A percentile compares a stretch with the other conserved stretches of the same genome.
phyloP scores from a whole-genome alignment of 1,140 invertebrate species.

The Orchesella cincta region DNA sequence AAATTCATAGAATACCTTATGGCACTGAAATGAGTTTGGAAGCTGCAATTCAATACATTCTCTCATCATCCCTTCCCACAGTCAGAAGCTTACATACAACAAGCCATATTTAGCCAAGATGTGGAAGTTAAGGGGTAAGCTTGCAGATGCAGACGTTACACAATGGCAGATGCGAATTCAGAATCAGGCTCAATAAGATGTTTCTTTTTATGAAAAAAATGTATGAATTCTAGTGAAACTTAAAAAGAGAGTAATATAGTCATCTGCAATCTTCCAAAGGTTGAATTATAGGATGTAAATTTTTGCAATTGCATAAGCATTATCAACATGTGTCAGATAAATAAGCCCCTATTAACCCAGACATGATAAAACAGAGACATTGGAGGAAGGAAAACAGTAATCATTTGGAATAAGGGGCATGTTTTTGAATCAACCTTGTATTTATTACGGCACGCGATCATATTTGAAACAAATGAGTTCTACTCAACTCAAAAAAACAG shows the following conservation, averaged over 20 bases:
- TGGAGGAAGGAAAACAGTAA: neutral
- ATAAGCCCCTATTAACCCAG: neutral
- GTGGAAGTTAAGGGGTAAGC: too few species aligned
- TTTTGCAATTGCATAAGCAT: neutral
- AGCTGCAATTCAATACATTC: too few species aligned
- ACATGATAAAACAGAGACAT: neutral
- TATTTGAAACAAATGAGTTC: neutral
- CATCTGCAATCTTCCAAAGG: neutral
- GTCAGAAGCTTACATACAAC: too few species aligned
- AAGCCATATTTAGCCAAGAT: too few species aligned
- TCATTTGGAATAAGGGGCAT: neutral
- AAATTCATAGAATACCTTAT: neutral
- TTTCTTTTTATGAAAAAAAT: neutral
- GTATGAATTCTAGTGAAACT: neutral
- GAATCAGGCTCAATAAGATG: neutral
- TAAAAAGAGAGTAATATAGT: neutral
- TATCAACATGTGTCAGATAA: neutral
- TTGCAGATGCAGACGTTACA: neutral
- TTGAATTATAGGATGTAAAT: neutral
- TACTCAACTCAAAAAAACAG: too few species aligned
- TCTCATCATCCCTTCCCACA: too few species aligned
- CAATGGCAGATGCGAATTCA: neutral
- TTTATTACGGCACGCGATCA: neutral
- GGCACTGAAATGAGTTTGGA: too few species aligned
- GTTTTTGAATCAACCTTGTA: neutral